These are phyloP conservation scores for Aelia acuminata DNA, from an alignment of 2,888 invertebrate species.

Conservation along the genomic window DNA sequence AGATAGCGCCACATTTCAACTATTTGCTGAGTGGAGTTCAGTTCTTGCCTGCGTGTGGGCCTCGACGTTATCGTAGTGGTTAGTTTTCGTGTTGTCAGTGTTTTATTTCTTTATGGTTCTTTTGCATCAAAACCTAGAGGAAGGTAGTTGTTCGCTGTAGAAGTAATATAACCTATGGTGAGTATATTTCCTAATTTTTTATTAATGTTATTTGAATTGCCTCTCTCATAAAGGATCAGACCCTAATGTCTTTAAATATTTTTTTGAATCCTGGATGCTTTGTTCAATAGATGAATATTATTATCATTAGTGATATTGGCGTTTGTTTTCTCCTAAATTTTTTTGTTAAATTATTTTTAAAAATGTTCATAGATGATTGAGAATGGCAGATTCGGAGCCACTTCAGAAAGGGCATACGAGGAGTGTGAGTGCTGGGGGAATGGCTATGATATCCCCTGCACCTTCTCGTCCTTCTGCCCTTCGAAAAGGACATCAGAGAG, in stretches of 20 bases:
- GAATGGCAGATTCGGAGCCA: slow-evolving; percentile 65
- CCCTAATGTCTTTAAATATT: not conserved
- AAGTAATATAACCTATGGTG: slow-evolving; percentile 45
- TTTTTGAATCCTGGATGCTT: not conserved
- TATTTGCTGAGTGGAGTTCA: slow-evolving; percentile 54
- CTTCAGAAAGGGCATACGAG: slow-evolving; percentile 76
- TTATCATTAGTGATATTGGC: not conserved
- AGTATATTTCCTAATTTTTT: not conserved
- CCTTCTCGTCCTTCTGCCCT: slow-evolving; percentile 78
- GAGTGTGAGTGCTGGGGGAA: slow-evolving; percentile 89
- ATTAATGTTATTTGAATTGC: not conserved
- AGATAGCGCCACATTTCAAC: slow-evolving; percentile 61
- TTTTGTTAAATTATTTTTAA: not conserved
- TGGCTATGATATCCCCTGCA: slow-evolving; percentile 69
- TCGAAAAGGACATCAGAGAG: slow-evolving; percentile 84
- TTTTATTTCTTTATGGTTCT: slow-evolving; percentile 10
- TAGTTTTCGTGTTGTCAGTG: slow-evolving; percentile 49
- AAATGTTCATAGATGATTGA: slow-evolving; percentile 63
- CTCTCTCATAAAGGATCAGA: not conserved
- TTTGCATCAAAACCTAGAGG: not conserved
- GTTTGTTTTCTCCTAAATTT: not conserved
- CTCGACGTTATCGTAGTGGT: slow-evolving; percentile 50
- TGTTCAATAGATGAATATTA: not conserved
- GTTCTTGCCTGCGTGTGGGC: slow-evolving; percentile 63
- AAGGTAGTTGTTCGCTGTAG: slow-evolving; percentile 21